Evolutionary conservation across 53 echinoderm and acorn worm genomes (phyloP).

Genomic region (Echinarachnius parma): DNA sequence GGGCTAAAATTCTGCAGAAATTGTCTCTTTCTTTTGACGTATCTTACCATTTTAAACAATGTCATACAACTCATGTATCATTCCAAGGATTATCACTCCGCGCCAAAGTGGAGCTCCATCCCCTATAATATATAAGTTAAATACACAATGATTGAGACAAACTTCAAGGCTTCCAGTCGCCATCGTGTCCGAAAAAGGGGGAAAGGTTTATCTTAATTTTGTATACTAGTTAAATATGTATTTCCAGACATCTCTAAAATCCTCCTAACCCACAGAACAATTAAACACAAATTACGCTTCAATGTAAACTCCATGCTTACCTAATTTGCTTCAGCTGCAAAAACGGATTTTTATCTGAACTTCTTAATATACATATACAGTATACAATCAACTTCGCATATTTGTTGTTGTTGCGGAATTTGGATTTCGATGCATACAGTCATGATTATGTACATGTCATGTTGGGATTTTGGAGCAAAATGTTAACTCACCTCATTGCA

Average conservation of each 20-base stretch:
- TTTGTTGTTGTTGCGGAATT: background rate
- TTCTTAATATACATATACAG: background rate
- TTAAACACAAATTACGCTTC: background rate
- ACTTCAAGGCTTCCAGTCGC: no score
- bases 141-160: no score
- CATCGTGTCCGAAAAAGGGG: no score
- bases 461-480: background rate
- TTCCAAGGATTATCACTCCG: background rate
- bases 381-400: background rate
- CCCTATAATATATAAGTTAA: no score
- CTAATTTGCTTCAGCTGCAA: background rate
- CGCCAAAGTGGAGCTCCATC: background rate
- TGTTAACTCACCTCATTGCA: background rate
- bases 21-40: background rate
- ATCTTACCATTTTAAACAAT: slow-evolving; percentile 1
- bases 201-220: background rate
- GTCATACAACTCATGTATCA: background rate
- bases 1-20: background rate
- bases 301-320: background rate
- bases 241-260: slow-evolving; percentile 1
- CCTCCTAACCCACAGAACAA: background rate
- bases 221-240: background rate
- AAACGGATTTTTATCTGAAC: background rate
- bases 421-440: background rate
- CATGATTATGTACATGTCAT: slow-evolving; percentile 1